Conservation (phyloP, 2,113 vertebrate genomes). For the Gnathonemus echidnorhynchus region DNA sequence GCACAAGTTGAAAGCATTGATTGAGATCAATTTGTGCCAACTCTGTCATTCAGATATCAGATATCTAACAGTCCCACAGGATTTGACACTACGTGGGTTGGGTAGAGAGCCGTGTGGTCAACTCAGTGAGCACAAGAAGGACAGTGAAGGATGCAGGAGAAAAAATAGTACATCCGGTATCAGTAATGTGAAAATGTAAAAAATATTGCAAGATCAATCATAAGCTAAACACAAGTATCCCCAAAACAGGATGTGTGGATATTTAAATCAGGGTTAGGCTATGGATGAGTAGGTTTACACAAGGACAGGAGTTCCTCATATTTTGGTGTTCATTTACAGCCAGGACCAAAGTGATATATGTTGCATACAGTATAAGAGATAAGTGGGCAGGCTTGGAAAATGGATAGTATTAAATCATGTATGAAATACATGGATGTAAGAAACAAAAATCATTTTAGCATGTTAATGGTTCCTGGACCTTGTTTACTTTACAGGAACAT, state of each 20-base stretch:
- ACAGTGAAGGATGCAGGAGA: not conserved
- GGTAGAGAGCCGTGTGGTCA: not conserved
- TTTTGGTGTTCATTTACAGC: not conserved
- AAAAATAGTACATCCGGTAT: not conserved
- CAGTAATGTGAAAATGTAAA: not conserved
- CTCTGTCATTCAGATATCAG: not conserved
- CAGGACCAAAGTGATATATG: not conserved
- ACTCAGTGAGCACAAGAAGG: not conserved
- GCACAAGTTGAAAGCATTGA: not conserved
- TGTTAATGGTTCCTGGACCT: not conserved
- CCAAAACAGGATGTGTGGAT: not conserved
- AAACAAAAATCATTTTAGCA: not conserved
- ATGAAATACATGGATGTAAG: not conserved
- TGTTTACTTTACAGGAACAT: not conserved
- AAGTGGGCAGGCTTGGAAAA: not conserved
- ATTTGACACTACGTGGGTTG: not conserved
- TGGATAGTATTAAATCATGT: not conserved
- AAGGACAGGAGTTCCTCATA: not conserved
- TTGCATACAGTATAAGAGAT: not conserved
- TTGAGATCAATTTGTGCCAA: not conserved
- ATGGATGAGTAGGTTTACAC: not conserved
- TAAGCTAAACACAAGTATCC: not conserved
- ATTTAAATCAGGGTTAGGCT: not conserved
- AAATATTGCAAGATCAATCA: not conserved
- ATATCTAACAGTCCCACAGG: not conserved